Evolutionary conservation across 2,797 vertebrate species (phyloP).

Genomic region (Lagodon rhomboides): DNA sequence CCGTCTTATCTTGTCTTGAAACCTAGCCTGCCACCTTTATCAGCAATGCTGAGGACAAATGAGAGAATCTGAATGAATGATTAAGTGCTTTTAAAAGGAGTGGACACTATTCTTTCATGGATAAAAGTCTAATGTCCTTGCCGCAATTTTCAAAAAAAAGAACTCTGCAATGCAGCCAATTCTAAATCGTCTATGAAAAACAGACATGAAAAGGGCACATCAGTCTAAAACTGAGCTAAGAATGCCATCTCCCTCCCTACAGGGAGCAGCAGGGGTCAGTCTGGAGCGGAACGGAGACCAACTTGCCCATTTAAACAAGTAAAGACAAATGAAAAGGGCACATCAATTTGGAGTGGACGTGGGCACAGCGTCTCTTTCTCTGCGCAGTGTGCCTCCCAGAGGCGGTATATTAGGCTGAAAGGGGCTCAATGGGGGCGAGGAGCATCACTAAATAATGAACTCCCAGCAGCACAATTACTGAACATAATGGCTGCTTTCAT

Average conservation of each 20-base stretch:
- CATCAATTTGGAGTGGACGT: conserved; percentile 68
- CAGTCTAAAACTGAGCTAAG: conserved; percentile 60
- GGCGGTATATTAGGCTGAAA: conserved; percentile 56
- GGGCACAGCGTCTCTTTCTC: conserved; percentile 60
- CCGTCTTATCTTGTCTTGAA: conserved; percentile 39
- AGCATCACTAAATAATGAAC: conserved; percentile 78
- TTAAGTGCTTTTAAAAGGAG: background rate
- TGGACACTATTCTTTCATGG: conserved; percentile 5
- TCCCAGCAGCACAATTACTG: conserved; percentile 69
- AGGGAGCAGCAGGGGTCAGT: conserved; percentile 72
- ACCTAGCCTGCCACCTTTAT: conserved; percentile 32
- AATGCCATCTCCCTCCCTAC: conserved; percentile 60
- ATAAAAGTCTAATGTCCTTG: background rate
- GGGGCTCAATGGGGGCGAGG: conserved; percentile 53
- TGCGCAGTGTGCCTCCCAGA: conserved; percentile 47
- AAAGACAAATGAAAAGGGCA: conserved; percentile 77
- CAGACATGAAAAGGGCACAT: conserved; percentile 67
- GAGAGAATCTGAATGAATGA: conserved; percentile 4
- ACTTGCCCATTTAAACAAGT: conserved; percentile 67
- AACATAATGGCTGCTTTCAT: conserved; percentile 72
- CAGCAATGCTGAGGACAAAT: conserved; percentile 7
- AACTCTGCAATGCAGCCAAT: conserved; percentile 28
- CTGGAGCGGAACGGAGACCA: conserved; percentile 58
- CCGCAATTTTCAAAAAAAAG: conserved; percentile 15
- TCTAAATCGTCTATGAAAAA: conserved; percentile 30